These are phyloP conservation scores for Drosophila micromelanica DNA, from an alignment of 1,140 invertebrate species.

Conservation along the genomic window DNA sequence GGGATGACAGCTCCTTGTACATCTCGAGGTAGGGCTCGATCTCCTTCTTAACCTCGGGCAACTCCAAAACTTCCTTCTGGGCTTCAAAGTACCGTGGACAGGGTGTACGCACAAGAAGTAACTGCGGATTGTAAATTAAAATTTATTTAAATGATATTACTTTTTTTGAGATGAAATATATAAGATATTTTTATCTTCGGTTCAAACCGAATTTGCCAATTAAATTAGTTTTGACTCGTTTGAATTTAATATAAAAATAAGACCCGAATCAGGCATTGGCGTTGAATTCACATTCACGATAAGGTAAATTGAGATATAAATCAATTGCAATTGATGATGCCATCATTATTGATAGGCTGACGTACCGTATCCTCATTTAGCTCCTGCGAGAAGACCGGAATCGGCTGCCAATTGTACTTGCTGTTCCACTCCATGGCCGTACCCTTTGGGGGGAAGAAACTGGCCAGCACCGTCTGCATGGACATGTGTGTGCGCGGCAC, in stretches of 20 bases:
- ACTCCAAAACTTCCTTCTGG: slow-evolving; percentile 85
- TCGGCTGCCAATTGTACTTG: slow-evolving; percentile 90
- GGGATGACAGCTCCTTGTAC: slow-evolving; percentile 85
- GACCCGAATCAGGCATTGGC: not conserved
- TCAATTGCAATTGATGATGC: slow-evolving; percentile 48
- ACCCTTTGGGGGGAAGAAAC: slow-evolving; percentile 88
- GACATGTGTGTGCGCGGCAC: slow-evolving; percentile 91
- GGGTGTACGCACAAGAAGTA: slow-evolving; percentile 86
- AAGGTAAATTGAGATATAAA: slow-evolving; percentile 24
- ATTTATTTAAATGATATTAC: too few species aligned
- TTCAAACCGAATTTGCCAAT: not conserved
- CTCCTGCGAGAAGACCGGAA: slow-evolving; percentile 88
- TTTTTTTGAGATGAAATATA: too few species aligned
- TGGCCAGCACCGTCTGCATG: slow-evolving; percentile 89
- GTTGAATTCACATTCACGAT: slow-evolving; percentile 9
- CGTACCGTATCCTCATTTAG: slow-evolving; percentile 88
- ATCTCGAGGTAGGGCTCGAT: slow-evolving; percentile 85
- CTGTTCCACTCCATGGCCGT: slow-evolving; percentile 87
- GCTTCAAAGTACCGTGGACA: slow-evolving; percentile 87
- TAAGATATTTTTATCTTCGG: too few species aligned
- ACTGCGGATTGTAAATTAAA: slow-evolving; percentile 84
- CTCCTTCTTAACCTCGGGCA: slow-evolving; percentile 85
- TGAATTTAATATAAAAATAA: not conserved
- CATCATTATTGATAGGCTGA: slow-evolving; percentile 48
- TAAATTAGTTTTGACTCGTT: slow-evolving; percentile 1